Evolutionary conservation across 1,140 invertebrate species (phyloP), one percentile per base, ranked within the genome.

Genomic region (Telenomus remus): DNA sequence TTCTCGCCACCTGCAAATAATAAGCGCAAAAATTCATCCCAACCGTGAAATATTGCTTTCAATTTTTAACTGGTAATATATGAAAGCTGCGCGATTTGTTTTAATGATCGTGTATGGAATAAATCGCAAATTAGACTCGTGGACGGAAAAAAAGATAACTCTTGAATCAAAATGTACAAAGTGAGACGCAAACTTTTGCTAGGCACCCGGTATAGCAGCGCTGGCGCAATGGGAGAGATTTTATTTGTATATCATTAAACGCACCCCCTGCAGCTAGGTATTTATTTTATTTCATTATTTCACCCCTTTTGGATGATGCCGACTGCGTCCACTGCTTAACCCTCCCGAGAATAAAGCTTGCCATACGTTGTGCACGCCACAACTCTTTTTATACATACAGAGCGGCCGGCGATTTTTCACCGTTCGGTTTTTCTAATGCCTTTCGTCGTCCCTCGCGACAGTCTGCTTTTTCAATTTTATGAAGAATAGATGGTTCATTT

Each of bases 211-310:
- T 79, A 73, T 72, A 39, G 37, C 37, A 37, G 47, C 54, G 55
- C 68, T 66, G 63, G 55, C 73, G 56, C 72, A 48, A 1, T 9
- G 9, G 37, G 37, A 66, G 77, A 80, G 79, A 79, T 80, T 80
- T 79, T 81, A 81, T 80, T 81, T 81, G 80, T 81, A 80, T 81
- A 81, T 81, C 80, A 81, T 81, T 81, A 81, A 75, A 69, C 51
- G 64, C 69, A 66, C 27, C 66, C 79, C 43, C 74, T 49, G 49
- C 44, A 47, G 48, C 11, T 53, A 39, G 47, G 69, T 83, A 85
- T 85, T 85, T 85, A 83, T 85, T 85, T 85, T 85, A 82, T 85
- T 86, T 83, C 81, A 81, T 84, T 85, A 84, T 85, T 85, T 82
- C 77, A 78, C 66, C 73, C 69, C 53, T 53, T 57, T 74, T 61